These are phyloP conservation scores for Drosophila kambysellisi DNA, from an alignment of 2,888 invertebrate species.

Conservation along the genomic window DNA sequence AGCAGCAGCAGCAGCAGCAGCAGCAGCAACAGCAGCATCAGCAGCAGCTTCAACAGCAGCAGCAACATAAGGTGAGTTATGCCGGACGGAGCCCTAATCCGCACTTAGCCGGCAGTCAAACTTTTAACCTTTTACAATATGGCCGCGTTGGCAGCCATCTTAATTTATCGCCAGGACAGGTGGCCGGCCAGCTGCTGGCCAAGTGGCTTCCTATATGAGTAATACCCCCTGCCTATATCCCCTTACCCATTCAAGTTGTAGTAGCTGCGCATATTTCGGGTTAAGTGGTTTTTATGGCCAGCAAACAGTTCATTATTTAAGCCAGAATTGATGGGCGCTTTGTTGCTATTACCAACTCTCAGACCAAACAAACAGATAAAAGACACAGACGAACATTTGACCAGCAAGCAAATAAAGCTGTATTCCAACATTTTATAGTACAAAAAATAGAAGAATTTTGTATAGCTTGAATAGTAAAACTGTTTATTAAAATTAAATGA, in stretches of 20 bases:
- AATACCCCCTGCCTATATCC: background rate
- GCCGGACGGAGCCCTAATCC: constrained; percentile 66
- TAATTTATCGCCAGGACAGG: constrained; percentile 64
- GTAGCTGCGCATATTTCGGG: constrained; percentile 61
- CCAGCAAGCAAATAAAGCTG: constrained; percentile 16
- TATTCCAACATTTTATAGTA: background rate
- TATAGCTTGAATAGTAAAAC: background rate
- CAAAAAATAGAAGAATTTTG: background rate
- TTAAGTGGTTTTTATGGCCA: constrained; percentile 75
- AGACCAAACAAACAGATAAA: constrained; percentile 18
- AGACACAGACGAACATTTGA: background rate
- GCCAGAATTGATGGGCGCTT: constrained; percentile 55
- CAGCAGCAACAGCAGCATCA: constrained; percentile 69
- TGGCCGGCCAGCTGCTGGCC: constrained; percentile 36
- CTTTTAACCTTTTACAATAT: constrained; percentile 80
- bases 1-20: constrained; percentile 66
- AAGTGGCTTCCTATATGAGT: constrained; percentile 10
- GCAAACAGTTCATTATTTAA: constrained; percentile 71
- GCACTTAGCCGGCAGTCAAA: constrained; percentile 67
- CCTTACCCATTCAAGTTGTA: background rate
- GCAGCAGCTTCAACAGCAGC: constrained; percentile 62
- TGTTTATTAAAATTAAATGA: background rate
- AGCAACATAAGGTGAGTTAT: constrained; percentile 80
- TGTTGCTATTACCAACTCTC: constrained; percentile 18
- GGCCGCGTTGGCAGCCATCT: constrained; percentile 53